Base-by-base conservation (phyloP, 2,888 invertebrate genomes). In the Netelia virgata region DNA sequence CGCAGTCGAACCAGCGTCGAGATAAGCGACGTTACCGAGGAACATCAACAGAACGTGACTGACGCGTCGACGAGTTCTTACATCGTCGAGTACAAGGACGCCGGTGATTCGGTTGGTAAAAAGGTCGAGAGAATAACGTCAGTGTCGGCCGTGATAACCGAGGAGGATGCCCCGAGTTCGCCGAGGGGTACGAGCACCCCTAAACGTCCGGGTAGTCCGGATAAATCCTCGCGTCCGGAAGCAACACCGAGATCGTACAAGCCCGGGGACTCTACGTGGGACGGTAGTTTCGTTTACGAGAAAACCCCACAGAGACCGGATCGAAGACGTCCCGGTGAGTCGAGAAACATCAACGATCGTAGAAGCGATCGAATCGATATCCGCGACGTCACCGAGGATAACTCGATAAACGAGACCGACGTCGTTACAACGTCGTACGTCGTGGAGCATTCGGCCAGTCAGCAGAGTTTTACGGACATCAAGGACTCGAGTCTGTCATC, bases 51-150 rank as follows among this genome's bases (percentile, higher is more conserved):
- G 23, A 95, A 94, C 87, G 94, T 95, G 83, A 95, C 94, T 80
- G 93, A 94, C 3, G 95, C 95, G 47, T 95, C 96, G 53, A 95
- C 96, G 1, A 95, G 95, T 18, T 96, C 96, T 16, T 96, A 96
- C 89, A 95, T 95, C 43, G 95, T 96, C 66, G 96, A 96, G 57
- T 91, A 91, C 75, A 90, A 88, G 20, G 88, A 87, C 16, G 36
- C 87, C n/a, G 86, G 82, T 50, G 90, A 89, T 63, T 23, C 75
- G 2, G 41, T 53, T 0, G 80, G 80, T 0, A 88, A 88, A 61
- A 90, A 88, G 28, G 78, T 86, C 1, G 92, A 90, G 68, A 91
- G 90, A 73, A 81, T 90, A 0, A 91, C 89, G 0, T 88, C 90
- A 0, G 90, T 92, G 1, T 92, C 92, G 1, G 90, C 90, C 5